Base-by-base conservation (phyloP, 2,113 vertebrate species). In the Halcyon senegalensis region DNA sequence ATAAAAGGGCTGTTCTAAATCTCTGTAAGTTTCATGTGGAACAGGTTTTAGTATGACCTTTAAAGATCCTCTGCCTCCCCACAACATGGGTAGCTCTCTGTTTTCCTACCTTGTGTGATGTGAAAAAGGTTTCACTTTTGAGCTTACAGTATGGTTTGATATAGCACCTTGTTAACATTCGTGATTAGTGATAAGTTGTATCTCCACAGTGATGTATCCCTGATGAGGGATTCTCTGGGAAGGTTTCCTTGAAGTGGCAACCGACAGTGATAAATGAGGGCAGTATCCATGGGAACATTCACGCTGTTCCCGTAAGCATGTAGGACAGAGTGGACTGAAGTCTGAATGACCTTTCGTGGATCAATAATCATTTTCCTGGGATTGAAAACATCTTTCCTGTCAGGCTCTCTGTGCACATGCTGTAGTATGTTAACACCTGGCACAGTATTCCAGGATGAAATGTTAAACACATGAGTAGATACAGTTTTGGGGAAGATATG, bases 391-490 rank as follows among this genome's bases (percentile, higher is more conserved):
- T 79, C 5, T 97, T 84, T 90, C 74, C 92, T 92, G 59, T 90
- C 79, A 31, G 96, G 93, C 50, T 97, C 98, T 58, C 94, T 96
- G 86, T 98, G 97, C 79, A 98, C 73, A 69, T 98, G 98, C 90
- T 98, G 95, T 66, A 98, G 58, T 79, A 99, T 98, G 87, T 98
- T 98, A 31, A 98, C 17, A 18, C 98, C 98, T 3, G 98, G 98
- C 62, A 98, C 96, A 4, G 74, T 5, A 4, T 84, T 93, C 98
- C 98, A 99, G 21, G 94, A 87, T 0, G 96, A 93, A 58, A 97
- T 58, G 31, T 96, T 92, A 89, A 98, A 98, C n/a, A 6, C 51
- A 4, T 4, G 30, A 27, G 98, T 97, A 88, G 94, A 97, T 17
- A 97, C 5, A 0, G 87, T 97, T 75, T 97, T 94, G 16, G 98